These are phyloP conservation scores for Cephalopachus bancanus DNA, from an alignment of 2,797 vertebrate genomes.

Conservation along the genomic window DNA sequence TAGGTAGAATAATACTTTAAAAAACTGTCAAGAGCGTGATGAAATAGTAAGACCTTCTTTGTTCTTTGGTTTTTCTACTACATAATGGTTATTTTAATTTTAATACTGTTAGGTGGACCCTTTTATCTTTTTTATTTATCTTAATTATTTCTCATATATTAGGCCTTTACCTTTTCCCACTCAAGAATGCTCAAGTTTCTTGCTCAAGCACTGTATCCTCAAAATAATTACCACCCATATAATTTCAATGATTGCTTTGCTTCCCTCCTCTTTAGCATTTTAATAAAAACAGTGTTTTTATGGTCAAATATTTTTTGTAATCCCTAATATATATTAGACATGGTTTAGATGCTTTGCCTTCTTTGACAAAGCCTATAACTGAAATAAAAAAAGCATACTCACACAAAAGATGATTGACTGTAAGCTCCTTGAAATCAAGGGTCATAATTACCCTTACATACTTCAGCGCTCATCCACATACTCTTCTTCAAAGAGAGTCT, in stretches of 20 bases:
- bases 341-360: background rate
- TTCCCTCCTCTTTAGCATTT: background rate
- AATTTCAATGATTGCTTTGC: background rate
- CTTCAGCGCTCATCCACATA: background rate
- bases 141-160: background rate
- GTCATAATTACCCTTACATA: background rate
- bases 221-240: background rate
- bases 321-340: background rate
- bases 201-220: background rate
- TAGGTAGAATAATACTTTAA: background rate
- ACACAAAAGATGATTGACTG: background rate
- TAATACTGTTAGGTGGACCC: accelerated
- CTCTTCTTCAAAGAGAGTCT: background rate
- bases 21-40: background rate
- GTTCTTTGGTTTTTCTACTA: background rate
- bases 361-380: background rate
- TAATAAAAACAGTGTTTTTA: background rate
- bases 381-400: background rate
- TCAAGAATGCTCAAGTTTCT: background rate
- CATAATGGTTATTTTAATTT: background rate
- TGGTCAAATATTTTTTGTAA: background rate
- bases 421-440: background rate
- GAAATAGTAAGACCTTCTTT: background rate
- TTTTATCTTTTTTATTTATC: background rate
- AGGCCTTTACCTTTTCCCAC: background rate